Evolutionary conservation across 2,888 invertebrate genomes (phyloP).

Genomic region (Pollenia amentaria): DNA sequence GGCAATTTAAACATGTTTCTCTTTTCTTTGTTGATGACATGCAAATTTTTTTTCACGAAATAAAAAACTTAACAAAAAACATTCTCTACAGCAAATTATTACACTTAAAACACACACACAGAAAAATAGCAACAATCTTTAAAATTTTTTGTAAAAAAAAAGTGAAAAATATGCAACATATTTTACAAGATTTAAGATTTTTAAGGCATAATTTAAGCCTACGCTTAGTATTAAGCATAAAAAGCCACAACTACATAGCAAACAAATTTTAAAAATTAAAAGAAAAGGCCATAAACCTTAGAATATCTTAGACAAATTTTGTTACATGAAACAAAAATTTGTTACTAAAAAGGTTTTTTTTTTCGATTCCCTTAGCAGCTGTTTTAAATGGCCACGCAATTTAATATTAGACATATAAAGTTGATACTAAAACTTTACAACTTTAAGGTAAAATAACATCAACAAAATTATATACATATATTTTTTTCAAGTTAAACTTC

Average conservation of each 20-base stretch:
- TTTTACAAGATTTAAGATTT: constrained; percentile 64
- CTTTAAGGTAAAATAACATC: constrained; percentile 2
- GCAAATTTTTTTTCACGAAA: constrained; percentile 60
- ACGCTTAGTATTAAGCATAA: constrained; percentile 43
- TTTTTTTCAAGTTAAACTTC: no score
- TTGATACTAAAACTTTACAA: constrained; percentile 16
- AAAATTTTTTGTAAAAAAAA: constrained; percentile 11
- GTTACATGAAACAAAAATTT: not conserved
- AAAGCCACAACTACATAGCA: constrained; percentile 34
- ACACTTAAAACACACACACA: constrained; percentile 23
- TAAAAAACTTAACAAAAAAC: constrained; percentile 24
- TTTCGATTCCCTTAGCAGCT: constrained; percentile 47
- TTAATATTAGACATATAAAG: constrained; percentile 44
- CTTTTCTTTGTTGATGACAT: constrained; percentile 55
- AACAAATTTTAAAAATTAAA: constrained; percentile 9
- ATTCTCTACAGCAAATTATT: constrained; percentile 66
- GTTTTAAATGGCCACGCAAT: constrained; percentile 62
- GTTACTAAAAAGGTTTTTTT: not conserved
- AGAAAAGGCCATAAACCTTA: constrained; percentile 32
- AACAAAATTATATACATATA: not conserved
- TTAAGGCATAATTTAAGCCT: constrained; percentile 68
- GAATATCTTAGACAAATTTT: constrained; percentile 44
- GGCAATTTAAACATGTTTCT: constrained; percentile 65
- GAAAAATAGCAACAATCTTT: constrained; percentile 22
- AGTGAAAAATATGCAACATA: constrained; percentile 44